phyloP scores from a whole-genome alignment of 2,797 vertebrate species.

The Microcaecilia unicolor region DNA sequence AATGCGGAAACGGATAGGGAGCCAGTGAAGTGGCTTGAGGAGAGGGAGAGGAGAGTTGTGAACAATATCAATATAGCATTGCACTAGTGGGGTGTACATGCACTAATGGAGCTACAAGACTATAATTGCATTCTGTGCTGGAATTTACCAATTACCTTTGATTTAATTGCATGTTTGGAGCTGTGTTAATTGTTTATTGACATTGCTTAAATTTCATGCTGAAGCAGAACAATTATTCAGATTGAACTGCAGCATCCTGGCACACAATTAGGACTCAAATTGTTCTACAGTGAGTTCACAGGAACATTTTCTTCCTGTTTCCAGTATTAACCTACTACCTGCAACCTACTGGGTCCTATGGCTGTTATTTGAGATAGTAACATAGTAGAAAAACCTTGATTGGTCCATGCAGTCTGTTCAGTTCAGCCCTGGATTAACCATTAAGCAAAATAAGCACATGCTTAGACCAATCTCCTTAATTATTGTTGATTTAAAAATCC shows the following conservation, averaged over 20 bases:
- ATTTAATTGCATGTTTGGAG: conserved; percentile 26
- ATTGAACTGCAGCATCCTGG: neutral
- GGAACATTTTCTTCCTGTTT: neutral
- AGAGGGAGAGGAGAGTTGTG: too few species aligned
- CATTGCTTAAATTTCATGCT: conserved; percentile 6
- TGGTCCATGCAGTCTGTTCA: neutral
- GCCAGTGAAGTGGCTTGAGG: too few species aligned
- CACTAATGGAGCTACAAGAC: neutral
- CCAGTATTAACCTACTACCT: too few species aligned
- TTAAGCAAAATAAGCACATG: too few species aligned
- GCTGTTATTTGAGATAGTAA: too few species aligned
- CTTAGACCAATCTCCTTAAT: too few species aligned
- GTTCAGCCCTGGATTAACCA: too few species aligned
- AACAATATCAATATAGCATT: too few species aligned
- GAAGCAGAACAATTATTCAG: conserved; percentile 20
- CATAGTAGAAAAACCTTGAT: neutral
- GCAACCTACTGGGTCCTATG: too few species aligned
- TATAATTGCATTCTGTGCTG: conserved; percentile 13
- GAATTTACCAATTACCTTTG: conserved; percentile 14
- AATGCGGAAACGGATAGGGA: too few species aligned
- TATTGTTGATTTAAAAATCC: too few species aligned
- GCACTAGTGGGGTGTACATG: neutral
- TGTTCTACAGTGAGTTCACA: neutral
- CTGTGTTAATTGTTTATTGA: conserved; percentile 32
- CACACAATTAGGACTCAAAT: neutral